Percentiles rank a stretch among this genome's conserved stretches.
phyloP scores from a whole-genome alignment of 2,888 invertebrate species.

The Xestia xanthographa region DNA sequence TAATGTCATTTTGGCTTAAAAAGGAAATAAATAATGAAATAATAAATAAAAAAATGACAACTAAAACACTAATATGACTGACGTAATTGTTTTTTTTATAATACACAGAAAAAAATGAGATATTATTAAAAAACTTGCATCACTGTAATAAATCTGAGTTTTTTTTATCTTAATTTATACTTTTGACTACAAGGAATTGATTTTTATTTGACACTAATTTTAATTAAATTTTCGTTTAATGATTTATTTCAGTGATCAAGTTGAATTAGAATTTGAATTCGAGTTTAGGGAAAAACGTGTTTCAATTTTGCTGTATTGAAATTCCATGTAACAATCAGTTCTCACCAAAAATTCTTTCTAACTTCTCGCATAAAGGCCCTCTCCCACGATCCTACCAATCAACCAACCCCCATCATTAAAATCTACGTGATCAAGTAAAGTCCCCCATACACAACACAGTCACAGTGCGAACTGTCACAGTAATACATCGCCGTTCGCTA shows the following conservation, averaged over 20 bases:
- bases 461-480: constrained; percentile 47
- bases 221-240: constrained; percentile 48
- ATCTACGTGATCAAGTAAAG: constrained; percentile 42
- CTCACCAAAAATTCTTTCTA: background rate
- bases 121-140: constrained; percentile 53
- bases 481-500: constrained; percentile 49
- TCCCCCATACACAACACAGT: constrained; percentile 64
- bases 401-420: background rate
- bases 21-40: constrained; percentile 63
- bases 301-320: constrained; percentile 22
- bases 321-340: background rate
- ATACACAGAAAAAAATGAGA: constrained; percentile 48
- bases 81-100: constrained; percentile 51
- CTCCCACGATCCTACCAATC: constrained; percentile 2
- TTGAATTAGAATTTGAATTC: constrained; percentile 39
- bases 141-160: constrained; percentile 55
- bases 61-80: constrained; percentile 66
- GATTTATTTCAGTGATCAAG: constrained; percentile 62
- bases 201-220: constrained; percentile 59
- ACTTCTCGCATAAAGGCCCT: background rate
- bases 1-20: constrained; percentile 62
- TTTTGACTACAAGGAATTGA: constrained; percentile 64
- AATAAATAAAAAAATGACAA: constrained; percentile 60
- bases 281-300: constrained; percentile 37
- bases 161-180: constrained; percentile 43